These are phyloP conservation scores for Nudaria mundana DNA, from an alignment of 2,888 invertebrate genomes.

Conservation along the genomic window DNA sequence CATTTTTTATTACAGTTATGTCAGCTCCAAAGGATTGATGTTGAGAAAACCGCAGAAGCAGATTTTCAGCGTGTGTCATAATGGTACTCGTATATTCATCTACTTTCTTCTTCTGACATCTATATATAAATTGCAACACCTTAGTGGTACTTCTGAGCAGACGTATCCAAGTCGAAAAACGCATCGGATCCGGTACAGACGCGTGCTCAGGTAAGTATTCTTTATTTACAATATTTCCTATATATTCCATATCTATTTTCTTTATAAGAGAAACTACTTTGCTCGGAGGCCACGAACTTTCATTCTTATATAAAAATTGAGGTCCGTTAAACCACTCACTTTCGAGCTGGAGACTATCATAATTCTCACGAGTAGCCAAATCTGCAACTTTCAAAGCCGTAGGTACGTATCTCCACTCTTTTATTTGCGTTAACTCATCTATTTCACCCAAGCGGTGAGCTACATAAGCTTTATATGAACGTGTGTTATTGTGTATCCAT, in stretches of 20 bases:
- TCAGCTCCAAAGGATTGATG: not conserved
- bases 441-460: conserved; percentile 1
- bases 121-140: not conserved
- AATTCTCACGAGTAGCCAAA: not conserved
- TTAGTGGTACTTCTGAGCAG: not conserved
- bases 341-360: not conserved
- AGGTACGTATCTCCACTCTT: no score
- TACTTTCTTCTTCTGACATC: not conserved
- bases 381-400: not conserved
- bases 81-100: not conserved
- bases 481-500: not conserved
- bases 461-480: not conserved
- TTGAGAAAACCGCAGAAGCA: not conserved
- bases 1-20: not conserved
- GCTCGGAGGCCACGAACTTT: not conserved
- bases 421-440: not conserved
- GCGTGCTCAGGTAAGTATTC: no score
- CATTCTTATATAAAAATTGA: not conserved
- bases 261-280: not conserved
- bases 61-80: not conserved
- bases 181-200: not conserved
- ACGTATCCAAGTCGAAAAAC: not conserved
- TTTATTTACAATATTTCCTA: no score
- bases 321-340: not conserved
- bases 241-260: no score